Conservation (phyloP, 2,113 vertebrate species). For the Hyperopisus bebe region DNA sequence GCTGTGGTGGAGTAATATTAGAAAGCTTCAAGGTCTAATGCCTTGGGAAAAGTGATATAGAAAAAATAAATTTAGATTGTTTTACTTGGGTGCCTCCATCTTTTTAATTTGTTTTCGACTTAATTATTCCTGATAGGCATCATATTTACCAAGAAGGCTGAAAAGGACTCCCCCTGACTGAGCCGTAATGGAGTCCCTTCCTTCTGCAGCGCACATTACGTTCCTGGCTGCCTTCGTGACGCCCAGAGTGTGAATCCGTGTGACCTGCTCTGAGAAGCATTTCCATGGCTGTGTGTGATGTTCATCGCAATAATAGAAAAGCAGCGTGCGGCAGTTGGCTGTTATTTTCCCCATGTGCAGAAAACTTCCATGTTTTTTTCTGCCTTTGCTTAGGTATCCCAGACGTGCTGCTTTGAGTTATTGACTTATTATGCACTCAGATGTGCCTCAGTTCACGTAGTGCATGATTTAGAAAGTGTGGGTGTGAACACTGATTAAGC, state of each 20-base stretch:
- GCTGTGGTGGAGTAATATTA: slow-evolving; percentile 27
- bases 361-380: not conserved
- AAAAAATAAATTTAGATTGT: slow-evolving; percentile 28
- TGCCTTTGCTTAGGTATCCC: not conserved
- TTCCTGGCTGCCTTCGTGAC: not conserved
- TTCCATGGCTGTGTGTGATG: not conserved
- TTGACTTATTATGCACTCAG: not conserved
- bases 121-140: slow-evolving; percentile 29
- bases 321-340: not conserved
- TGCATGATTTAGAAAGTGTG: not conserved
- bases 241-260: not conserved
- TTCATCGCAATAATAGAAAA: slow-evolving; percentile 16
- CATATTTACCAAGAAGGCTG: slow-evolving; percentile 12
- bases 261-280: not conserved
- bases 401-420: not conserved
- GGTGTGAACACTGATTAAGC: not conserved
- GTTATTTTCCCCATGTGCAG: not conserved
- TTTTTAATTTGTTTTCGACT: slow-evolving; percentile 30
- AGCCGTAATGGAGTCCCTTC: slow-evolving; percentile 5
- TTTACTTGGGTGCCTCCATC: slow-evolving; percentile 24
- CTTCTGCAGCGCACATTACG: not conserved
- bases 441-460: not conserved
- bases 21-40: slow-evolving; percentile 28
- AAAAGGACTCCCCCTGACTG: not conserved
- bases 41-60: slow-evolving; percentile 33